Base-by-base conservation (phyloP, 2,113 vertebrate species). In the Lamprologus speciosus region DNA sequence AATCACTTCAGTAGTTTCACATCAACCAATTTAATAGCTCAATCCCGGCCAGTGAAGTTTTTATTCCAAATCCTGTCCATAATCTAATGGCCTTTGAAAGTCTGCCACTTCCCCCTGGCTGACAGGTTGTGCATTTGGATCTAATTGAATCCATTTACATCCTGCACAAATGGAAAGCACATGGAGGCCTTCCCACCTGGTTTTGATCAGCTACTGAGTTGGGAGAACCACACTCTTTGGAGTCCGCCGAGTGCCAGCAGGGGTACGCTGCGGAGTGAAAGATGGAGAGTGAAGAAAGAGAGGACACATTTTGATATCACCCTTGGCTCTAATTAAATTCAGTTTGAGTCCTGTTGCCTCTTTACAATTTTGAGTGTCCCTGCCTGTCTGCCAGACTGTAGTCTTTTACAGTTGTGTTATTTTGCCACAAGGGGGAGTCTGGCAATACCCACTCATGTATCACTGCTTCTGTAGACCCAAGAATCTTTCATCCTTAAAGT, bases 131-230 rank as follows among this genome's bases (percentile, higher is more conserved):
- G 96, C 95, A 95, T 96, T 96, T 95, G 95, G 95, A 94, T 96
- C 94, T 96, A 96, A 95, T 96, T 95, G 96, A 96, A 95, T 94
- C 95, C 93, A 93, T 96, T 97, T 96, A 95, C 95, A 95, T 94
- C 92, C 95, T 91, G 93, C 90, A 83, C 93, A 96, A 96, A 97
- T 96, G 93, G 93, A 96, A 96, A 96, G 90, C 96, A 97, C 93
- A 95, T 96, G 96, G 92, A 94, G 91, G 91, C 91, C 91, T 53
- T 84, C 65, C 88, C 96, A 96, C 95, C 96, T 96, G 96, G 94
- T 96, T 95, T 95, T 96, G 94, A 96, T 94, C 94, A 96, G 96
- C 96, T 96, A 96, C 96, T 35, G 95, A 95, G 92, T 93, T 93
- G 91, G 90, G 93, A 95, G 91, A 93, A 35, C 58, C 90, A 63